Evolutionary conservation across 2,888 invertebrate species (phyloP), one percentile per base, ranked within the genome.

Genomic region (Oxycera nigricornis): DNA sequence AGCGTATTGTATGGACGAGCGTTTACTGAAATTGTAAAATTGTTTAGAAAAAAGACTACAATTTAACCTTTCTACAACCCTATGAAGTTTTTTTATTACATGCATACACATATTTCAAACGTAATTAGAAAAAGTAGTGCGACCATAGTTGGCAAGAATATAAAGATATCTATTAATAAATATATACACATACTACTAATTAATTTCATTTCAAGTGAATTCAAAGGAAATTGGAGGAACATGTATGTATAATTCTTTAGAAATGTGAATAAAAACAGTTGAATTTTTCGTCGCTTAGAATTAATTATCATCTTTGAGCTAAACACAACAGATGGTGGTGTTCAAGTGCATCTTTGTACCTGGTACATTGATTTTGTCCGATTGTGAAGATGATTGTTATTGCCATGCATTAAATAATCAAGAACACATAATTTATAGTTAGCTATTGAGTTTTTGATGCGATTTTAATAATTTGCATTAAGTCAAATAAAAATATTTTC

Each of bases 401-500:
- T 7, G n/a, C 17, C 46, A 55, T n/a, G 17, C 9, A 17, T 4
- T 7, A 7, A 59, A 14, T 11, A 11, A 28, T 59, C 30, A 26
- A 30, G 59, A 14, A 59, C 17, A 59, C 14, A 55, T 55, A 28
- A 59, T 55, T 55, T 24, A 24, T 59, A 59, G 30, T 59, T 20
- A 55, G 20, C 7, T 35, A 20, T 20, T 39, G 20, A 35, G 14
- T 62, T 3, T 62, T 35, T 17, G 20, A 31, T 62, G 62, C 62
- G 39, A 62, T 62, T 59, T 22, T 62, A 62, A 39, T 4, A 2
- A 62, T 26, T 7, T 31, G 62, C 62, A 62, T 62, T 62, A 30
- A 62, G 1, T 35, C 1, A 17, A 62, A 62, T 62, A 62, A 35
- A 39, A 62, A 62, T 62, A 35, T 31, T 62, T 62, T 62, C 62